Base-by-base conservation (phyloP, 2,113 vertebrate genomes). In the Myxocyprinus asiaticus region DNA sequence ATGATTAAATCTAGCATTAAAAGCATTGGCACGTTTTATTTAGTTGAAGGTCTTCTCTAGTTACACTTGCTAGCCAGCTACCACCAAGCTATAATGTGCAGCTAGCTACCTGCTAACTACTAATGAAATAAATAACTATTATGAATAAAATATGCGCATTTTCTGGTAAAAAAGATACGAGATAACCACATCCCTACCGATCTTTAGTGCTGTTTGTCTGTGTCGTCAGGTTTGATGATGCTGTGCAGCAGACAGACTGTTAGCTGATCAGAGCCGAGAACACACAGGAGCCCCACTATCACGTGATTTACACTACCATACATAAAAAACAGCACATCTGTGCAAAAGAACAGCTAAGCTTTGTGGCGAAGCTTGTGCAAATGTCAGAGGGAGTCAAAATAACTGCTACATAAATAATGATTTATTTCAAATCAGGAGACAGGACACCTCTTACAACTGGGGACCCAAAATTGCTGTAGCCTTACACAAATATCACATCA, bases 141-240 rank as follows among this genome's bases (percentile, higher is more conserved):
- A 10, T 22, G 58, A 42, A 47, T 47, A 3, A 67, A 22, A 61
- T 33, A 33, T 33, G 22, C 22, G 75, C 3, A 12, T 48, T 12
- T 14, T 4, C 4, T 4, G 4, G 45, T 42, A 66, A 61, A 7
- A 12, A n/a, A 7, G 14, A 14, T 3, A 33, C n/a, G 14, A 15
- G 53, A 15, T 12, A 50, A 62, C 56, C 45, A 7, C 7, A 17
- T 47, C 14, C 42, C 77, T 68, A 84, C 82, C 75, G 12, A 43
- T 51, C 9, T 56, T 12, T 42, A 59, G 2, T 11, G 66, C 11
- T 58, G 50, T 15, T 8, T 7, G 43, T 5, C 45, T 65, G n/a
- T 33, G 59, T 68, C 50, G 15, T 64, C 8, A 10, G 47, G 22
- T 51, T 50, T 42, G 42, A 45, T n/a, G 43, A 61, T 70, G 22